A percentile compares a stretch with the other conserved stretches of the same genome.
Evolutionary conservation across 2,797 vertebrate species (phyloP).

Genomic region (Pipistrellus kuhlii): DNA sequence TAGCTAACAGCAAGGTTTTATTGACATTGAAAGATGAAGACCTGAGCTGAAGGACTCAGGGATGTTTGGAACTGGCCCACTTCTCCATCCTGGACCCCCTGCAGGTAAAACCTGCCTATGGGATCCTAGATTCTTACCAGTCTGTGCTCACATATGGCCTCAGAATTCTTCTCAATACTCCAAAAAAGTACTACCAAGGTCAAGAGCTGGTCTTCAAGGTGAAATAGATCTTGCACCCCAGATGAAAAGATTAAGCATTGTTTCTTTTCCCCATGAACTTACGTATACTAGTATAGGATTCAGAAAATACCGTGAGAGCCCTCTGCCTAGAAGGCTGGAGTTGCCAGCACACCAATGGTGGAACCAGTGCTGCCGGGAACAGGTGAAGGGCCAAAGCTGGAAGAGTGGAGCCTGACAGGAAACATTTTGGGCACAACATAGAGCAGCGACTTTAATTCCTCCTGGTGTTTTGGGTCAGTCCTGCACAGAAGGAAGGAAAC

Average conservation of each 20-base stretch:
- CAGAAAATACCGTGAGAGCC: background rate
- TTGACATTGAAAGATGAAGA: background rate
- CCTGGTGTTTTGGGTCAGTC: background rate
- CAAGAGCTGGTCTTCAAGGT: background rate
- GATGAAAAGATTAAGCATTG: background rate
- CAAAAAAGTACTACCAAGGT: background rate
- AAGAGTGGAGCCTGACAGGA: background rate
- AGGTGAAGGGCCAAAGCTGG: background rate
- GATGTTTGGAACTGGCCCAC: background rate
- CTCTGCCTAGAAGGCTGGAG: background rate
- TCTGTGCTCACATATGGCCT: background rate
- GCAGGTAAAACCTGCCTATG: background rate
- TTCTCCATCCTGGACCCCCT: background rate
- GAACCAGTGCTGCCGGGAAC: background rate
- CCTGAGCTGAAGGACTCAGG: background rate
- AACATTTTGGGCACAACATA: rapidly evolving
- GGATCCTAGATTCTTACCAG: background rate
- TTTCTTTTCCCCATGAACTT: background rate
- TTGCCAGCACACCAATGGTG: background rate
- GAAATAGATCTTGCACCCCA: background rate
- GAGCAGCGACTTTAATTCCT: background rate
- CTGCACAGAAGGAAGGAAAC: constrained; percentile 18
- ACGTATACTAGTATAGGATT: background rate
- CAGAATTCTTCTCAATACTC: background rate
- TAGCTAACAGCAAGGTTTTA: background rate